Evolutionary conservation across 1,140 invertebrate species (phyloP).

Genomic region (Drosophila punjabiensis): DNA sequence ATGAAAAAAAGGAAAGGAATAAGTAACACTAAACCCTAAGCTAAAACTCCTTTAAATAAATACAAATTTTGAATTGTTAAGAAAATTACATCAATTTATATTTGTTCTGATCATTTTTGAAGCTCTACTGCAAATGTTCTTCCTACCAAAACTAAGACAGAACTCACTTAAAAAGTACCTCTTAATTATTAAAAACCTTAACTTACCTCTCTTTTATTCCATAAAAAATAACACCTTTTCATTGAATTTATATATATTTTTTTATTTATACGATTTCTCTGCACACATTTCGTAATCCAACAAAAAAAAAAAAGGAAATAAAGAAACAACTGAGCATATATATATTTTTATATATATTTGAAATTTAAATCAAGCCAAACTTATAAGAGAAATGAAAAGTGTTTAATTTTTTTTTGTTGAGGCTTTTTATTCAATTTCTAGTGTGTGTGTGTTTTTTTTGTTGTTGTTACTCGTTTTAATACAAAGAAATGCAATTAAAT

Average conservation of each 20-base stretch:
- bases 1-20: background rate
- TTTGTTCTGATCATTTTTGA: no score
- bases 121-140: no score
- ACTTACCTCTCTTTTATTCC: background rate
- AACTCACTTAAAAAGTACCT: no score
- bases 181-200: background rate
- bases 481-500: constrained; percentile 78
- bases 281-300: constrained; percentile 63
- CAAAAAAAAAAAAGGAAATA: constrained; percentile 6
- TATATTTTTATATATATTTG: constrained; percentile 7
- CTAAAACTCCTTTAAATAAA: background rate
- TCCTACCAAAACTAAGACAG: no score
- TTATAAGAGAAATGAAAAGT: constrained; percentile 30
- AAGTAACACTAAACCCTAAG: background rate
- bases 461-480: constrained; percentile 67
- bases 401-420: constrained; percentile 44
- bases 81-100: no score
- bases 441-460: constrained; percentile 36
- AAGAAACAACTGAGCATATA: constrained; percentile 31
- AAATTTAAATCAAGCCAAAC: constrained; percentile 15
- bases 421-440: constrained; percentile 68
- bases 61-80: background rate
- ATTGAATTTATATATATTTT: constrained; percentile 75
- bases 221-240: background rate
- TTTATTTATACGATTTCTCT: constrained; percentile 81